Percentiles rank a stretch among this genome's conserved stretches.
These are phyloP conservation scores for Clepsis dumicolana DNA, from an alignment of 2,888 invertebrate genomes.

Conservation along the genomic window DNA sequence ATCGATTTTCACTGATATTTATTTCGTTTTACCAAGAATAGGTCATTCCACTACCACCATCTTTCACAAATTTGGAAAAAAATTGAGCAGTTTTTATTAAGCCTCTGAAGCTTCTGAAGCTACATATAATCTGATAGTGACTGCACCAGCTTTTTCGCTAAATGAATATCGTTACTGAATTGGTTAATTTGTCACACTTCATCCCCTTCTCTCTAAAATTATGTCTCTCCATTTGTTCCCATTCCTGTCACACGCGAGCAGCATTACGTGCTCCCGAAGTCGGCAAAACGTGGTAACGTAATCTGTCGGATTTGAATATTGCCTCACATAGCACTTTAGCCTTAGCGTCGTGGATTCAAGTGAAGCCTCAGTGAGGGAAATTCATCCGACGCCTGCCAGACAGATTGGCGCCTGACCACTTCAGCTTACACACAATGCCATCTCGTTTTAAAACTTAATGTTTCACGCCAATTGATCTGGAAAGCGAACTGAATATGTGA, in stretches of 20 bases:
- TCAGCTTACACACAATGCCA: conserved; percentile 38
- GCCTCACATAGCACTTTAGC: conserved; percentile 32
- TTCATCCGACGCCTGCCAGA: conserved; percentile 45
- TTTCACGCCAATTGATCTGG: conserved; percentile 32
- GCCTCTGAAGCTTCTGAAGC: too few species aligned
- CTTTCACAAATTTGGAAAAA: too few species aligned
- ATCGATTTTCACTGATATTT: too few species aligned
- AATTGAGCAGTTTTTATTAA: too few species aligned
- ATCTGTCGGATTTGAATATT: conserved; percentile 37
- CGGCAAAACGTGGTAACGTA: conserved; percentile 39
- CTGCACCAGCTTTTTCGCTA: neutral
- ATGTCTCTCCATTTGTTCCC: conserved; percentile 4
- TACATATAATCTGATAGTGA: neutral
- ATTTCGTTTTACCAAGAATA: too few species aligned
- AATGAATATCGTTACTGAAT: neutral
- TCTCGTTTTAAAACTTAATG: conserved; percentile 36
- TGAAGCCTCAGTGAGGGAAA: conserved; percentile 30
- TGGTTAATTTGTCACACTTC: conserved; percentile 9
- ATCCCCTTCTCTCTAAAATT: conserved; percentile 10
- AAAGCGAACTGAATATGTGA: neutral
- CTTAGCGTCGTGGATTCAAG: conserved; percentile 27
- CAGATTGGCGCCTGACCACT: conserved; percentile 50
- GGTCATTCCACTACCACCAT: too few species aligned
- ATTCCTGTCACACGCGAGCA: conserved; percentile 29
- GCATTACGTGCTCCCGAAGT: conserved; percentile 26